phyloP scores from a whole-genome alignment of 2,797 vertebrate genomes.

The Kryptolebias ocellatus region DNA sequence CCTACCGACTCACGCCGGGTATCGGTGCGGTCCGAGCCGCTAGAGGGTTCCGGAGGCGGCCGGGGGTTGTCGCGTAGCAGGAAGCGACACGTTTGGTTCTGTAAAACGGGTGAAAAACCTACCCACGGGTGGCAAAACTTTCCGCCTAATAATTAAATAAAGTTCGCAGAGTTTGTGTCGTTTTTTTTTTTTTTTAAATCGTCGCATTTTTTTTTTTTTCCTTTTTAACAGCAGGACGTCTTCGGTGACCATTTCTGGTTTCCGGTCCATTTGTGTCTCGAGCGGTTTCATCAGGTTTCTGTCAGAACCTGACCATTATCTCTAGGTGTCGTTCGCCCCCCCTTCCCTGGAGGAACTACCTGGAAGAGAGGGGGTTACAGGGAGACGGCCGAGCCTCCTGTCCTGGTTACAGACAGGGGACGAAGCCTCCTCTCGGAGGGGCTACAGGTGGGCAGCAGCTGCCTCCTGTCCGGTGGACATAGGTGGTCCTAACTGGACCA shows the following conservation, averaged over 20 bases:
- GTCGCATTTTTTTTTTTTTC: constrained; percentile 13
- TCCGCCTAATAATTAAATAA: constrained; percentile 54
- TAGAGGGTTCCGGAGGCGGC: constrained; percentile 70
- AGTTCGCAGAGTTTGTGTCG: constrained; percentile 46
- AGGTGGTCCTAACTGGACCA: too few relatives aligned
- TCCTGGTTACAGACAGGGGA: too few relatives aligned
- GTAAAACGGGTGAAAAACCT: constrained; percentile 8
- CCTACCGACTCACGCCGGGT: constrained; percentile 79
- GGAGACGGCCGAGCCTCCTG: too few relatives aligned
- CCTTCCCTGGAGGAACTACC: too few relatives aligned
- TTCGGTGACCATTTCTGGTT: constrained; percentile 4
- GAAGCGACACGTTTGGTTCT: constrained; percentile 21
- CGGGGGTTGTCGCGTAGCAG: constrained; percentile 59
- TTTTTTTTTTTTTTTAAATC: too few relatives aligned
- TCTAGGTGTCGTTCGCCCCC: too few relatives aligned
- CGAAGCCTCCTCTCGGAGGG: too few relatives aligned
- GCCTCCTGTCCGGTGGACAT: too few relatives aligned
- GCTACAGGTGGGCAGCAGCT: too few relatives aligned
- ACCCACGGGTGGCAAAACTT: constrained; percentile 47
- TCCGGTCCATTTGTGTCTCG: background rate
- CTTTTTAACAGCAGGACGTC: constrained; percentile 31
- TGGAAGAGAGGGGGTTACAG: too few relatives aligned
- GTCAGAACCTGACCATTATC: too few relatives aligned
- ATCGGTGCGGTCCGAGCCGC: constrained; percentile 73
- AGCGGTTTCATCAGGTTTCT: too few relatives aligned